A percentile compares a stretch with the other conserved stretches of the same genome.
phyloP scores from a whole-genome alignment of 2,113 vertebrate species.

The Lepidothrix coronata region DNA sequence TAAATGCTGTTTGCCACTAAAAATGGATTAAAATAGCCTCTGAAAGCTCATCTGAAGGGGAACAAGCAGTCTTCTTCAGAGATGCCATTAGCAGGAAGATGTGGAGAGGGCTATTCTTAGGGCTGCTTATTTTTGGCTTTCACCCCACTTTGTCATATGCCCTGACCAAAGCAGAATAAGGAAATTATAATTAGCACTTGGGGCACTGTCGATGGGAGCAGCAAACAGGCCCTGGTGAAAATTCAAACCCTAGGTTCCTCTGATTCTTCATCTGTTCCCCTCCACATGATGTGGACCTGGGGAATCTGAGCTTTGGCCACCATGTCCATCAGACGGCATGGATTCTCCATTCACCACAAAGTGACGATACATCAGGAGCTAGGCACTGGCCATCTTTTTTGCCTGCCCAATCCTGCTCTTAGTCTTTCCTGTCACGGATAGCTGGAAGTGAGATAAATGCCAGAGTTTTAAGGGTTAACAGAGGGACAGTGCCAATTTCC shows the following conservation, averaged over 20 bases:
- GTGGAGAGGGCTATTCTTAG: conserved; percentile 2
- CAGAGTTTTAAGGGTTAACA: neutral
- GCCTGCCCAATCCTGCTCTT: neutral
- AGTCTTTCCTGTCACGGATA: neutral
- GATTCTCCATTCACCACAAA: neutral
- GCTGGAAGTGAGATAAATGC: neutral
- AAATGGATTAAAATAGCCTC: conserved; percentile 53
- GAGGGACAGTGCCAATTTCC: neutral
- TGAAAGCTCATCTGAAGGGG: conserved; percentile 28
- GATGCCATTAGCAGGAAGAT: conserved; percentile 13
- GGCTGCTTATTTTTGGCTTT: conserved; percentile 27
- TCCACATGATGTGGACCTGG: neutral
- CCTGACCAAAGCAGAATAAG: neutral
- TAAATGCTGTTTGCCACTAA: conserved; percentile 42
- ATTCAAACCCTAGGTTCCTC: neutral
- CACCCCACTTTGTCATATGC: conserved; percentile 13
- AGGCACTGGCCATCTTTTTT: neutral
- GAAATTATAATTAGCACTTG: neutral
- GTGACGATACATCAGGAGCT: neutral
- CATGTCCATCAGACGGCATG: neutral
- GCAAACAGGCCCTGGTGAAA: neutral
- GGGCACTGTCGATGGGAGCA: neutral
- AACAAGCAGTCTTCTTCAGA: conserved; percentile 31
- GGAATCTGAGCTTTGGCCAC: neutral
- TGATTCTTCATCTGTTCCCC: neutral